Base-by-base conservation (phyloP, 2,797 vertebrate genomes). In the Lateolabrax maculatus region DNA sequence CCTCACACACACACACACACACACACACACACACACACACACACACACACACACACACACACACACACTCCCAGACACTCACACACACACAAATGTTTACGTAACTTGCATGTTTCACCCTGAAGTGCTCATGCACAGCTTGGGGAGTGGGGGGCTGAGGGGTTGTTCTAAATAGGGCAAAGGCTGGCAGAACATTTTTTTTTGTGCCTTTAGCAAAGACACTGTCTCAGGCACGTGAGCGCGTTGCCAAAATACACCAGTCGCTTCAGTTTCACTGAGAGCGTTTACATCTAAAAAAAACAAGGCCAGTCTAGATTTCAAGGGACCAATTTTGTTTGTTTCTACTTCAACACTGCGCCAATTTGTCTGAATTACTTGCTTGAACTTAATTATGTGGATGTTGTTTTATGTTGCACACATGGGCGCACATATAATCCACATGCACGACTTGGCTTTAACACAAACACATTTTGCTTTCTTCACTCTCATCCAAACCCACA, bases 81-180 rank as follows among this genome's bases (percentile, higher is more conserved):
- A 46, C 65, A 76, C 44, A 60, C 49, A 51, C 36, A 52, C 52
- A 64, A 62, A 66, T 71, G 75, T 90, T 94, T 94, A 94, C 61
- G 79, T 94, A 94, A 94, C 80, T 67, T 39, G 58, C 67, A 80
- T 77, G 84, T 90, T 90, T 87, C 83, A 77, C 87, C 89, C 91
- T 77, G 66, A 91, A 85, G 92, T 85, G 86, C 46, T 89, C 74
- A 49, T 64, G 84, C 86, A 81, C 84, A 77, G 89, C 91, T 88
- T 83, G 69, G 80, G 39, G 75, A 57, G 49, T 11, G 21, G 43
- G 77, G 81, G 31, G 68, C 48, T 66, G 72, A 34, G 67, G 87
- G 69, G 65, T 71, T 65, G 76, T 56, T 89, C 81, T 93, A 93
- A 92, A 90, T 90, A 84, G 88, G 80, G 80, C 90, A 84, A 89